These are phyloP conservation scores for Molothrus ater DNA, from an alignment of 2,797 vertebrate species.

Conservation along the genomic window DNA sequence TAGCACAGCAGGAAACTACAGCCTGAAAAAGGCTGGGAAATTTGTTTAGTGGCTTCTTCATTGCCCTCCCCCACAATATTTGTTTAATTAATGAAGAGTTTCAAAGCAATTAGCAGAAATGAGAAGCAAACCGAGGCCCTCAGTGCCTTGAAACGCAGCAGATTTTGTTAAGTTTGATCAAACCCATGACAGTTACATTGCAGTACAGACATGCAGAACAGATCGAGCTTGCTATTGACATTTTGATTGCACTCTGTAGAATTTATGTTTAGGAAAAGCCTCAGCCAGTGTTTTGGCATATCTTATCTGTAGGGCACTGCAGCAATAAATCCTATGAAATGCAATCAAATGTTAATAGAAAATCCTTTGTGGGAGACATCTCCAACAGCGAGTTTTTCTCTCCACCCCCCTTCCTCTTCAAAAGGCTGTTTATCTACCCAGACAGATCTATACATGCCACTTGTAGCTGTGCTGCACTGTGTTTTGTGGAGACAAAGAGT, in stretches of 20 bases:
- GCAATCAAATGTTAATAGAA: constrained; percentile 57
- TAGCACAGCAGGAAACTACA: neutral
- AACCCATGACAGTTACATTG: neutral
- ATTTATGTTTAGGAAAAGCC: constrained; percentile 43
- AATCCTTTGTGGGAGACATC: constrained; percentile 26
- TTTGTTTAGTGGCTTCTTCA: neutral
- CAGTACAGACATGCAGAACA: neutral
- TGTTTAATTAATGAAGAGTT: neutral
- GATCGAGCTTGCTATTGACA: neutral
- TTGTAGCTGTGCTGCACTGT: neutral
- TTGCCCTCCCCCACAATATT: neutral
- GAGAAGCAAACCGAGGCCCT: neutral
- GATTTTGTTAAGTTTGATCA: neutral
- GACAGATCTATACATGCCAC: neutral
- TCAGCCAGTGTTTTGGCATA: constrained; percentile 23
- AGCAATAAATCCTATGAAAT: constrained; percentile 59
- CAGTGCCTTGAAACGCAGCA: neutral
- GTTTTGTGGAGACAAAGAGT: neutral
- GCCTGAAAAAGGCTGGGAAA: neutral
- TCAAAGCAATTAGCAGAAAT: neutral
- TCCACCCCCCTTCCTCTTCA: neutral
- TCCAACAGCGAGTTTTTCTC: neutral
- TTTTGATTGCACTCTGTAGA: constrained; percentile 38
- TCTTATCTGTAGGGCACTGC: neutral
- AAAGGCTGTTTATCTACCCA: neutral